Conservation (phyloP, 2,797 vertebrate genomes). For the Microctenopoma steveboyesi region DNA sequence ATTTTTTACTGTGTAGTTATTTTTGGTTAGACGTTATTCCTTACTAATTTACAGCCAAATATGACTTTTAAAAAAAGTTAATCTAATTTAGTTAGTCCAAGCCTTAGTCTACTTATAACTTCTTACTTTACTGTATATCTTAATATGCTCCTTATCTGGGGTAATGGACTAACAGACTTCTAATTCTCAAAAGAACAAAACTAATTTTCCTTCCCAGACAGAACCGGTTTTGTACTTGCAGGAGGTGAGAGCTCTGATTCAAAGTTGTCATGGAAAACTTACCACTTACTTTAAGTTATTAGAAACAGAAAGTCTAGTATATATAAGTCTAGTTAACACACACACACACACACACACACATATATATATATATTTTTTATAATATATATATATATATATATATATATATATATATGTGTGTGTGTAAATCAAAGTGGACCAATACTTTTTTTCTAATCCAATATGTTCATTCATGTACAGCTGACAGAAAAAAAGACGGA, state of each 20-base stretch:
- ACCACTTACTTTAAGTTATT: conserved; percentile 10
- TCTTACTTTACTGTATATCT: background rate
- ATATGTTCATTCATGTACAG: background rate
- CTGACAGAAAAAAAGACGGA: conserved; percentile 9
- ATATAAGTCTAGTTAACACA: too few species aligned
- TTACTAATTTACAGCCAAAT: too few species aligned
- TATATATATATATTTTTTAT: too few species aligned
- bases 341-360: too few species aligned
- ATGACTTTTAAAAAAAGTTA: background rate
- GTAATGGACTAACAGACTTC: conserved; percentile 2
- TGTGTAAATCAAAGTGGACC: too few species aligned
- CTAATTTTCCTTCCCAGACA: background rate
- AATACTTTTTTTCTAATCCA: conserved; percentile 5
- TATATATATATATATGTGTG: too few species aligned
- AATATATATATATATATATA: too few species aligned
- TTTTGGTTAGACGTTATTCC: background rate
- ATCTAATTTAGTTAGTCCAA: background rate
- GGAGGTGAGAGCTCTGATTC: conserved; percentile 15
- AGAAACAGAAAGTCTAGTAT: conserved; percentile 12
- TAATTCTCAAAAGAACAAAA: conserved; percentile 1
- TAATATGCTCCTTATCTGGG: background rate
- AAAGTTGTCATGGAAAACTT: conserved; percentile 1
- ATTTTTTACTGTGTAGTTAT: background rate
- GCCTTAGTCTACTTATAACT: background rate
- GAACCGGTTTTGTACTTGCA: background rate